A percentile compares a stretch with the other conserved stretches of the same genome.
These are phyloP conservation scores for Lepidocyrtoides sp. DNA, from an alignment of 2,888 invertebrate genomes.

Conservation along the genomic window DNA sequence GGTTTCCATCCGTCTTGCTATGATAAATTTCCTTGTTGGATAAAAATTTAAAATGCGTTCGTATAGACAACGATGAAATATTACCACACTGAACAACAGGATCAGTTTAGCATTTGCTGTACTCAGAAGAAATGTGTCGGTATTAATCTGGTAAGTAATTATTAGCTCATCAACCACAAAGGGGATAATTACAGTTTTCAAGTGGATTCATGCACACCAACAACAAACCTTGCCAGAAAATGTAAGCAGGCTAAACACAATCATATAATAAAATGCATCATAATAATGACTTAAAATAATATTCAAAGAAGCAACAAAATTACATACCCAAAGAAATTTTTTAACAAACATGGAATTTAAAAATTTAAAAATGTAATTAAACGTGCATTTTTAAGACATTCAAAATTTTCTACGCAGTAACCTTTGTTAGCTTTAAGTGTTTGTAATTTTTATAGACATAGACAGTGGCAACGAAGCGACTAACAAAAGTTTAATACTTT, in stretches of 20 bases:
- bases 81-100: slow-evolving; percentile 2
- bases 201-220: not conserved
- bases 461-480: not conserved
- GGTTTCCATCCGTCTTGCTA: slow-evolving; percentile 57
- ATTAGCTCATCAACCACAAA: slow-evolving; percentile 56
- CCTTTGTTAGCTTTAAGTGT: too few relatives aligned
- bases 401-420: too few relatives aligned
- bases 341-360: too few relatives aligned
- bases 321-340: too few relatives aligned
- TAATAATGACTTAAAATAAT: too few relatives aligned
- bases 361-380: too few relatives aligned
- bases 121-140: not conserved
- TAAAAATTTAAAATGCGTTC: slow-evolving; percentile 55
- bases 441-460: not conserved
- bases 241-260: too few relatives aligned
- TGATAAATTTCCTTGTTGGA: slow-evolving; percentile 58
- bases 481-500: too few relatives aligned
- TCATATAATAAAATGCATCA: too few relatives aligned
- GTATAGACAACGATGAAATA: slow-evolving; percentile 51
- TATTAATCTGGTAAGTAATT: slow-evolving; percentile 47
- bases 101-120: slow-evolving; percentile 22
- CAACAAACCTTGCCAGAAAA: not conserved
- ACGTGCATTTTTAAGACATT: too few relatives aligned
- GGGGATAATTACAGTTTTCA: slow-evolving; percentile 54
- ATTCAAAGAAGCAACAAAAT: too few relatives aligned